Conservation (phyloP, 2,888 invertebrate species). For the Clivina fossor region DNA sequence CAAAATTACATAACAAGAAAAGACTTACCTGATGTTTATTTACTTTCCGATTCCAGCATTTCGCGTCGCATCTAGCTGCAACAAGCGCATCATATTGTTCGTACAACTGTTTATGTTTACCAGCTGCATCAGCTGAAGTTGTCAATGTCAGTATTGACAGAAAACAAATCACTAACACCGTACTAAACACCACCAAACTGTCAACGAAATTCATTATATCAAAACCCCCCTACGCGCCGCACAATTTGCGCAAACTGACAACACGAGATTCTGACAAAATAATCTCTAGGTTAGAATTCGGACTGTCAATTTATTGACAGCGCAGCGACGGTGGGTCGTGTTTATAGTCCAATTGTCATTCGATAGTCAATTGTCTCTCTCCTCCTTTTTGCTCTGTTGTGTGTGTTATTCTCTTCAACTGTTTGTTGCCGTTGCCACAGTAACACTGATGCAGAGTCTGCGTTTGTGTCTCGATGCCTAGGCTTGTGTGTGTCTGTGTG, state of each 20-base stretch:
- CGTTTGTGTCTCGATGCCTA: conserved; percentile 6
- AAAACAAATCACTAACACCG: background rate
- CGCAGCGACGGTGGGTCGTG: too few relatives aligned
- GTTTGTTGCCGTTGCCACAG: conserved; percentile 31
- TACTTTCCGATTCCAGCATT: conserved; percentile 53
- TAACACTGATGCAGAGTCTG: conserved; percentile 24
- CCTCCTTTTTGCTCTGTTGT: too few relatives aligned
- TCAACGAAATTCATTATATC: too few relatives aligned
- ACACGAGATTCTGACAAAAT: too few relatives aligned
- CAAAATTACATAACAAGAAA: background rate
- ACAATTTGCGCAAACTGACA: conserved; percentile 2
- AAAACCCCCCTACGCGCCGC: background rate
- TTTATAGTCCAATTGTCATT: too few relatives aligned
- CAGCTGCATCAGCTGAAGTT: conserved; percentile 49
- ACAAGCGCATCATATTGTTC: conserved; percentile 58
- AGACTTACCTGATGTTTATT: conserved; percentile 43
- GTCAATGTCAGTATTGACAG: conserved; percentile 44
- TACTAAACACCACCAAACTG: background rate
- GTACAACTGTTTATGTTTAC: conserved; percentile 53
- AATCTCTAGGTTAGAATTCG: too few relatives aligned
- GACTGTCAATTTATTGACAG: too few relatives aligned
- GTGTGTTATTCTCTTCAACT: too few relatives aligned
- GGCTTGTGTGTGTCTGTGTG: conserved; percentile 14
- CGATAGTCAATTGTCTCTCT: too few relatives aligned
- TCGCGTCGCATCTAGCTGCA: conserved; percentile 63